Evolutionary conservation across 2,113 vertebrate genomes (phyloP).

Genomic region (Laterallus jamaicensis): DNA sequence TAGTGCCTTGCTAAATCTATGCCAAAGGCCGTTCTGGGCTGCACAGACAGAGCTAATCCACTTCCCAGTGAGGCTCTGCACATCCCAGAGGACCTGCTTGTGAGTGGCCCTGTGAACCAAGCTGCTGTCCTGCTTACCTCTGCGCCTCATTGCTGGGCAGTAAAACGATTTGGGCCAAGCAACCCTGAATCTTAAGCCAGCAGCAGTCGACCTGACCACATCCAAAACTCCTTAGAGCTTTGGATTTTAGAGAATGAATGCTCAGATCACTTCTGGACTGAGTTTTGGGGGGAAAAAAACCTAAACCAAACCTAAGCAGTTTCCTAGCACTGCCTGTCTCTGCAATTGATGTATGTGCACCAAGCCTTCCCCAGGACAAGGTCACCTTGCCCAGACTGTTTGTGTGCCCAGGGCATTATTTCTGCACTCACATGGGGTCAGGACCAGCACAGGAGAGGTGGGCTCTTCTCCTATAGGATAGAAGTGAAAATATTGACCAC

Average conservation of each 20-base stretch:
- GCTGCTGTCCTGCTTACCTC: neutral
- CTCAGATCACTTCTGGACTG: neutral
- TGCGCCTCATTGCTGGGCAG: neutral
- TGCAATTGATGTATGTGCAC: neutral
- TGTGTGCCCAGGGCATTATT: fast-evolving
- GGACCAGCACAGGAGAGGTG: neutral
- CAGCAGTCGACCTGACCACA: neutral
- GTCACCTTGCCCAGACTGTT: neutral
- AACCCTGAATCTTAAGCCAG: neutral
- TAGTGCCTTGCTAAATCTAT: neutral
- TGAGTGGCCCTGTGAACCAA: neutral
- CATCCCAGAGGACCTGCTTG: neutral
- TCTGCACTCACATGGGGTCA: neutral
- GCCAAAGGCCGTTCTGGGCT: neutral
- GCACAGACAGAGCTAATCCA: neutral
- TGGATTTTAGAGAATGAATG: neutral
- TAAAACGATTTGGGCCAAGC: fast-evolving
- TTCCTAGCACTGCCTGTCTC: neutral
- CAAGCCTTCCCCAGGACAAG: neutral
- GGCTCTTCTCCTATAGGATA: neutral
- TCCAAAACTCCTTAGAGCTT: neutral
- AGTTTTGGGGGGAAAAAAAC: neutral
- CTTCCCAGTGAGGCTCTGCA: neutral
- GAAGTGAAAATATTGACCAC: neutral
- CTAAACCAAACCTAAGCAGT: neutral